Base-by-base conservation (phyloP, 2,113 vertebrate genomes). In the Illadopsis cleaveri region DNA sequence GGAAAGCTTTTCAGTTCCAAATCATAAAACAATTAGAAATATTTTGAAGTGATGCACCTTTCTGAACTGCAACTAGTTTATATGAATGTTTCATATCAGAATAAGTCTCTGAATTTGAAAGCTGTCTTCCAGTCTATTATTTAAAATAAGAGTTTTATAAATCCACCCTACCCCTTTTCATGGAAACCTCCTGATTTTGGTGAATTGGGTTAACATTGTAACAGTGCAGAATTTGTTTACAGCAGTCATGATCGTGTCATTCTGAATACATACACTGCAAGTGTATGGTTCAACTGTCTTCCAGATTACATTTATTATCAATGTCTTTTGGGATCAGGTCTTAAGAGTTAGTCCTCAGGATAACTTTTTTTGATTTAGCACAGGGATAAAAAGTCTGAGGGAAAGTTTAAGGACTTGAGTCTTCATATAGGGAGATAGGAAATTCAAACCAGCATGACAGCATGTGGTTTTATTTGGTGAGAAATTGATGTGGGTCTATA, bases 391-490 rank as follows among this genome's bases (percentile, higher is more conserved):
- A 16, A 17, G 2, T 22, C 33, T 72, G 12, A 80, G 8, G 47
- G 15, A 54, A 10, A 9, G 15, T 75, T 90, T 88, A 79, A 79
- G 19, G 12, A 47, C 10, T 40, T 27, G 4, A 72, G 17, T 33
- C 3, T 44, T 54, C 4, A 2, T 0, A 0, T 0, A 62, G 35
- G 12, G 25, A 60, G 15, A 35, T 44, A 18, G 6, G 6, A 76
- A 3, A 4, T 50, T 93, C 33, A 38, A 56, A 60, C 6, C 22
- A 42, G 5, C 4, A 51, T 33, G 42, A 25, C 7, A 45, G 3
- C 4, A 14, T 11, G 22, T 31, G 12, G 3, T 2, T 60, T 81
- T 76, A 40, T 76, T 88, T 65, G n/a, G 6, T 60, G 28, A 57
- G 24, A 28, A 68, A 51, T 8, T 9, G 1, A 10, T 38, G n/a